A percentile compares a stretch with the other conserved stretches of the same genome.
Evolutionary conservation across 2,113 vertebrate species (phyloP).

Genomic region (Corythoichthys haematopterus): DNA sequence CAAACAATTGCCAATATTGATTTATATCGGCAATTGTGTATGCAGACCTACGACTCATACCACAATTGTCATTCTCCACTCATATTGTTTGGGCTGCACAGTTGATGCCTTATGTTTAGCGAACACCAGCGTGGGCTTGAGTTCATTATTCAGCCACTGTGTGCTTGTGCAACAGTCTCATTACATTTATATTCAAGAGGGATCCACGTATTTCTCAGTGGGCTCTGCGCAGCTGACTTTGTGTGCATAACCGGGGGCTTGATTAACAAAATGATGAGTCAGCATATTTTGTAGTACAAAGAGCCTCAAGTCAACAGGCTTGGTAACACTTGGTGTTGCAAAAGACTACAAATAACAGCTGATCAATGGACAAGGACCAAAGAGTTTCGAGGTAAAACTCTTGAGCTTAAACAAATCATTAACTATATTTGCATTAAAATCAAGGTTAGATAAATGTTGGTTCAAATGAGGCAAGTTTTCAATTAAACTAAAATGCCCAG

Average conservation of each 20-base stretch:
- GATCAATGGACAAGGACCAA: conserved; percentile 19
- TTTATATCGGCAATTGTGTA: background rate
- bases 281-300: conserved; percentile 53
- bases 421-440: background rate
- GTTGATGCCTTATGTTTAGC: conserved; percentile 22
- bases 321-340: conserved; percentile 31
- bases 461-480: background rate
- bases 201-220: conserved; percentile 59
- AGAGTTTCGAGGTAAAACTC: background rate
- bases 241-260: conserved; percentile 63
- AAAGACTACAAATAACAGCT: conserved; percentile 24
- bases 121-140: conserved; percentile 35
- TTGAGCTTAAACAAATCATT: background rate
- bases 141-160: conserved; percentile 58
- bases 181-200: conserved; percentile 69
- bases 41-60: conserved; percentile 14
- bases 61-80: background rate
- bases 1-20: background rate
- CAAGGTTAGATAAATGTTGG: background rate
- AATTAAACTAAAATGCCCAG: background rate
- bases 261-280: conserved; percentile 72
- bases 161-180: conserved; percentile 67
- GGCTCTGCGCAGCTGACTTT: conserved; percentile 61
- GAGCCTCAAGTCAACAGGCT: conserved; percentile 48
- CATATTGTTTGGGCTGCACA: conserved; percentile 8